phyloP scores from a whole-genome alignment of 2,888 invertebrate species.

The Troilus luridus region DNA sequence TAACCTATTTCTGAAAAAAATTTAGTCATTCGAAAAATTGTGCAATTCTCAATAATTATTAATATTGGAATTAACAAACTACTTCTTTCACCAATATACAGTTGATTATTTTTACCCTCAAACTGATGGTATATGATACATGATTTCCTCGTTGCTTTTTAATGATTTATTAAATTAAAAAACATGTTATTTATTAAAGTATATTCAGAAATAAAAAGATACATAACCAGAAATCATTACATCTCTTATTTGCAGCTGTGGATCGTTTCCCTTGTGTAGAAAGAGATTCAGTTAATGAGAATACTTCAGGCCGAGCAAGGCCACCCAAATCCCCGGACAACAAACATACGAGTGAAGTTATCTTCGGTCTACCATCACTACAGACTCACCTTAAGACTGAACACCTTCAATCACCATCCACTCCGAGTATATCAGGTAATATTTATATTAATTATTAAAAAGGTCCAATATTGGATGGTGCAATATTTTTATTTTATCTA shows the following conservation, averaged over 20 bases:
- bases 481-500: neutral
- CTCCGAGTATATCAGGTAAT: slow-evolving; percentile 78
- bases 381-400: slow-evolving; percentile 94
- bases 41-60: too few relatives aligned
- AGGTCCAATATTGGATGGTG: neutral
- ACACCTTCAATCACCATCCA: slow-evolving; percentile 84
- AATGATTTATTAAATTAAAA: too few relatives aligned
- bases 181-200: too few relatives aligned
- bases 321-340: slow-evolving; percentile 79
- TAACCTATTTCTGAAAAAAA: too few relatives aligned
- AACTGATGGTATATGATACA: too few relatives aligned
- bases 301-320: slow-evolving; percentile 69
- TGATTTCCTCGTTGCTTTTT: too few relatives aligned
- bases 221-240: neutral
- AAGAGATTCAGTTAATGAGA: slow-evolving; percentile 75
- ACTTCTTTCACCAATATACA: too few relatives aligned
- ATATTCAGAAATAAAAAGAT: too few relatives aligned
- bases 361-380: slow-evolving; percentile 94
- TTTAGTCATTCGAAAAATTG: too few relatives aligned
- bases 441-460: neutral
- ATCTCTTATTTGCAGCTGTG: slow-evolving; percentile 75
- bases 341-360: slow-evolving; percentile 92
- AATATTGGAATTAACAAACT: too few relatives aligned
- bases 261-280: slow-evolving; percentile 92
- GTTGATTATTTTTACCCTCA: too few relatives aligned